Conservation (phyloP, 2,888 invertebrate species). For the Acheta domesticus region DNA sequence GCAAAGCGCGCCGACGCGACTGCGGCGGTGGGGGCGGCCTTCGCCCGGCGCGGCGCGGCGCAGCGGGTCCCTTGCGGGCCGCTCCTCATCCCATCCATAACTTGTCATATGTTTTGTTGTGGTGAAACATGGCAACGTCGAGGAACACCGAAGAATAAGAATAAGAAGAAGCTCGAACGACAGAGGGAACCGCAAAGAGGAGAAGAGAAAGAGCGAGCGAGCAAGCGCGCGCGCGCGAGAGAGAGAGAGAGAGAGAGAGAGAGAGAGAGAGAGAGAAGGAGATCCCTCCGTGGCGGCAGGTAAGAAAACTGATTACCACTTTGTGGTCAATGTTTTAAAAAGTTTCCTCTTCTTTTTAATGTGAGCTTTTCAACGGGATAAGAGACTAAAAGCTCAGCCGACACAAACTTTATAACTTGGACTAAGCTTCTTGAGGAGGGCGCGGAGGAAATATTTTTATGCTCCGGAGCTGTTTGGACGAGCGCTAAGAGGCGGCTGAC, state of each 20-base stretch:
- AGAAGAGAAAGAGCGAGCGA: neutral
- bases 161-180: neutral
- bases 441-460: neutral
- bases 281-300: neutral
- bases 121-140: slow-evolving; percentile 9
- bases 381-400: slow-evolving; percentile 18
- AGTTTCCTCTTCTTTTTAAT: slow-evolving; percentile 18
- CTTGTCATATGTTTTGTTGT: slow-evolving; percentile 18
- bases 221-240: neutral
- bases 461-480: neutral
- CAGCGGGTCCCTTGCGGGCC: neutral
- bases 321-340: slow-evolving; percentile 10
- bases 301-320: slow-evolving; percentile 6
- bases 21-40: neutral
- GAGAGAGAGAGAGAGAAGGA: neutral
- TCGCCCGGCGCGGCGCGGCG: neutral
- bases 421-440: neutral
- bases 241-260: neutral
- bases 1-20: neutral
- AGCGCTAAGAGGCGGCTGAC: too few relatives aligned
- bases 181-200: neutral
- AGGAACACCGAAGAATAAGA: neutral
- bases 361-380: slow-evolving; percentile 18
- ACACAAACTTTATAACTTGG: slow-evolving; percentile 18
- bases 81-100: neutral